Percentiles rank a stretch among this genome's conserved stretches.
These are phyloP conservation scores for Hyperopisus bebe DNA, from an alignment of 2,113 vertebrate genomes.

Conservation along the genomic window DNA sequence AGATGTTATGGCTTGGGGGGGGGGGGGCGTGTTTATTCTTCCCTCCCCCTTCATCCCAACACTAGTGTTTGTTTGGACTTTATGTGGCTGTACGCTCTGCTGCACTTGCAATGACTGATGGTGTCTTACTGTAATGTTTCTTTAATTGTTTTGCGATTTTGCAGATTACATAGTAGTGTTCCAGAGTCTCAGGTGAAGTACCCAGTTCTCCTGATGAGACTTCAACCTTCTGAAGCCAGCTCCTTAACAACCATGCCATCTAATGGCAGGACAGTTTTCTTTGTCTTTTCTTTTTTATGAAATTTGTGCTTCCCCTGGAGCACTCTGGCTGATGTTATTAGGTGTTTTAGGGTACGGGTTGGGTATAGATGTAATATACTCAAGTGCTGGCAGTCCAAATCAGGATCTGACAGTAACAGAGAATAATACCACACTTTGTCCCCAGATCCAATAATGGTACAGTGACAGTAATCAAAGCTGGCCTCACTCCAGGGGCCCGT, in stretches of 20 bases:
- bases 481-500: constrained; percentile 17
- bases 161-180: not conserved
- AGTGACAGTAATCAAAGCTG: constrained; percentile 31
- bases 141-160: not conserved
- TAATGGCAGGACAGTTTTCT: not conserved
- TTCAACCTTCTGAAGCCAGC: not conserved
- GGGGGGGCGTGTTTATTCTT: not conserved
- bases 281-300: not conserved
- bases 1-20: not conserved
- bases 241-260: not conserved
- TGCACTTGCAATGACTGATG: not conserved
- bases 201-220: not conserved
- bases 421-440: constrained; percentile 22
- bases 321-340: not conserved
- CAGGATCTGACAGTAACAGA: not conserved
- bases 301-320: not conserved
- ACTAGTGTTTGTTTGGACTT: not conserved
- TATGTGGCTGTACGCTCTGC: not conserved
- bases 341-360: not conserved
- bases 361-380: not conserved
- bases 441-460: constrained; percentile 38
- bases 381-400: not conserved
- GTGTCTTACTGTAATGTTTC: not conserved
- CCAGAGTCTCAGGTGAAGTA: not conserved
- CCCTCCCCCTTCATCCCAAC: not conserved